Percentiles rank a stretch among this genome's conserved stretches.
Evolutionary conservation across 2,113 vertebrate genomes (phyloP).

Genomic region (Zapus hudsonius): DNA sequence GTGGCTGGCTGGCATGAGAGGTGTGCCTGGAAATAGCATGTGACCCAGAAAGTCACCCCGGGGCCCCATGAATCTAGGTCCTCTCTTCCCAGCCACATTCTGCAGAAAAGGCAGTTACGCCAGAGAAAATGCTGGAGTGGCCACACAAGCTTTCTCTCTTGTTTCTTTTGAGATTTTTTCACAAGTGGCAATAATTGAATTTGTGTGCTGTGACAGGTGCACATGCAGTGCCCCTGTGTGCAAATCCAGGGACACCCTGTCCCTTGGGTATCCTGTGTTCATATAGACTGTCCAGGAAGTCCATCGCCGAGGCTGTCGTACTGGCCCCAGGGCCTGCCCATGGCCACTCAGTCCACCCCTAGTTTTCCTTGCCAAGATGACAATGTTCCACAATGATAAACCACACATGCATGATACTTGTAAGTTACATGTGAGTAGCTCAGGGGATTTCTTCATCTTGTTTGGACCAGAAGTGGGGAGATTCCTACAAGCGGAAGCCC

Average conservation of each 20-base stretch:
- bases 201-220: fast-evolving
- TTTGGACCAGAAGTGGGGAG: too few species aligned
- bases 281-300: background rate
- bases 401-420: too few species aligned
- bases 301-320: fast-evolving
- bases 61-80: too few species aligned
- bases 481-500: background rate
- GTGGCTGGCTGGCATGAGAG: background rate
- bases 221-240: fast-evolving
- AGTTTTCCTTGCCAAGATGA: fast-evolving
- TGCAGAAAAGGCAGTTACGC: background rate
- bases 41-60: background rate
- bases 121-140: background rate
- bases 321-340: background rate
- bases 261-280: too few species aligned
- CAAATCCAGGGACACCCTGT: too few species aligned
- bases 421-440: background rate
- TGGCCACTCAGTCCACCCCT: background rate
- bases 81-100: too few species aligned
- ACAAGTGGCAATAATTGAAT: background rate
- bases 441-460: background rate
- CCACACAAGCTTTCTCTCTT: background rate
- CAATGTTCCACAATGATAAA: too few species aligned
- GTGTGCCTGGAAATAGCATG: background rate
- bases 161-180: background rate